Evolutionary conservation across 2,113 vertebrate genomes (phyloP), one percentile per base, ranked within the genome.

Genomic region (Nyctibius bracteatus): DNA sequence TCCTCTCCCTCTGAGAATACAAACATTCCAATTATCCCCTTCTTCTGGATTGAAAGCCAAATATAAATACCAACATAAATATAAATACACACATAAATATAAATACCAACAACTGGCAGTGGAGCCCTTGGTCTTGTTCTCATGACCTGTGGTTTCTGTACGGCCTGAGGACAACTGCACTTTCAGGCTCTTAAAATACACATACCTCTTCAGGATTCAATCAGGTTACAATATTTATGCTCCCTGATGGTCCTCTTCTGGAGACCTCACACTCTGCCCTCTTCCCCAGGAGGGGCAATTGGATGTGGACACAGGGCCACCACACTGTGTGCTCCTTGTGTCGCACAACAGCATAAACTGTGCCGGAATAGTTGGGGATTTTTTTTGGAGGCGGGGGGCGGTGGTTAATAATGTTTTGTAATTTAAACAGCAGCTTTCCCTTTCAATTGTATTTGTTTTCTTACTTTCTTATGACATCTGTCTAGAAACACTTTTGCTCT

Each of bases 271-370:
- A 0, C 37, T 27, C 49, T 72, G 15, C 21, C 35, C 23, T 73
- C 59, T 70, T 87, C 8, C 41, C 14, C 27, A 57, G 33, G 10
- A 88, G 46, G 17, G 84, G 22, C 23, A 67, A 27, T 2, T 19
- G 33, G 27, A 35, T 57, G 9, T 33, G 35, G 39, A 75, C 52
- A 47, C 21, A 68, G 33, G 15, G 30, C 27, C 65, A 35, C 51
- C n/a, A 10, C 10, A 12, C 19, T 15, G 5, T 25, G 8, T 5
- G 9, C 43, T 84, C 61, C 59, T 81, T 1, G 0, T 3, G 2
- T 54, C 6, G 2, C 80, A 79, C 44, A 81, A 6, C 41, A 90
- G 52, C 59, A 84, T 7, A 15, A 78, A 41, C 8, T 66, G 17
- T 62, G 39, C 37, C 43, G 70, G 9, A 71, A 66, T 16, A 39